These are phyloP conservation scores for Xanthorhoe designata DNA, from an alignment of 2,888 invertebrate species.

Conservation along the genomic window DNA sequence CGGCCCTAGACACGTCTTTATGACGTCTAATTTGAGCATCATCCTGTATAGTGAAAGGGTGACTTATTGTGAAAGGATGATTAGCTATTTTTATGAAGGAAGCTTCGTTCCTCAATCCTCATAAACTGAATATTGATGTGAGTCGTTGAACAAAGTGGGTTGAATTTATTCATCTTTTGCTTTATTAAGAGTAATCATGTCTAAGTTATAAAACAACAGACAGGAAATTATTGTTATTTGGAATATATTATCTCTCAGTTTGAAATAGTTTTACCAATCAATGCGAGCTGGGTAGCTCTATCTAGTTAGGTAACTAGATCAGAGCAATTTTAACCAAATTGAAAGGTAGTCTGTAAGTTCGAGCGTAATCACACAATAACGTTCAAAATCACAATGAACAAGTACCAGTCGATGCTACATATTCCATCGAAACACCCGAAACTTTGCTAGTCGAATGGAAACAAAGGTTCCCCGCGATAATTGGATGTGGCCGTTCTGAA, in stretches of 20 bases:
- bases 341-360: conserved; percentile 42
- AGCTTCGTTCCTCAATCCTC: conserved; percentile 2
- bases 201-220: not conserved
- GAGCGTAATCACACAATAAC: conserved; percentile 51
- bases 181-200: not conserved
- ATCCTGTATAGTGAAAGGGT: conserved; percentile 69
- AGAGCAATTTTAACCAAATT: conserved; percentile 36
- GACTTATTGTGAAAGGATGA: conserved; percentile 75
- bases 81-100: conserved; percentile 61
- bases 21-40: conserved; percentile 80
- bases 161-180: not conserved
- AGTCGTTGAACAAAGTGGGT: not conserved
- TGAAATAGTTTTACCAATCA: conserved; percentile 17
- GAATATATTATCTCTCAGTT: not conserved
- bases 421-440: conserved; percentile 60
- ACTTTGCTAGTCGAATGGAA: conserved; percentile 60
- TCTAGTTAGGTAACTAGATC: conserved; percentile 17
- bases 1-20: conserved; percentile 69
- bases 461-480: conserved; percentile 82
- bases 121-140: not conserved
- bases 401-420: conserved; percentile 54
- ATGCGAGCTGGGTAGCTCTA: conserved; percentile 4
- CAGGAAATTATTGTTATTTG: not conserved
- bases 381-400: conserved; percentile 51
- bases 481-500: conserved; percentile 83